Percentiles rank a stretch among this genome's conserved stretches.
Evolutionary conservation across 2,888 invertebrate species (phyloP).

Genomic region (Agonopterix heracliana): DNA sequence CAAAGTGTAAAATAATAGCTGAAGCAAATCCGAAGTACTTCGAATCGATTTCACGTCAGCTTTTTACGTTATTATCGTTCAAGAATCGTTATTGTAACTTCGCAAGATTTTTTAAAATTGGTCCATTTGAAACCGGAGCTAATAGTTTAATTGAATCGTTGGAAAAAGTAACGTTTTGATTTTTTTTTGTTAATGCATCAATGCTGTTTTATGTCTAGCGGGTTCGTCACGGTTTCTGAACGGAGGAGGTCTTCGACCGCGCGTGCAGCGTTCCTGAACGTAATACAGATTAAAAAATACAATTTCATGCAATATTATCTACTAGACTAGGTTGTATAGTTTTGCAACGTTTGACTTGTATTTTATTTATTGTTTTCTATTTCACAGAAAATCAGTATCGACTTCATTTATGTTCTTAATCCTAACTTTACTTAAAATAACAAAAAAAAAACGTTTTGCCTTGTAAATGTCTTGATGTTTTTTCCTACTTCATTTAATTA

Average conservation of each 20-base stretch:
- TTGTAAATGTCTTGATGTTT: too few species aligned
- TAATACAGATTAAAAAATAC: neutral
- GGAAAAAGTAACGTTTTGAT: conserved; percentile 16
- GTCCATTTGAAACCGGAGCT: conserved; percentile 14
- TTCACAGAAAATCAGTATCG: too few species aligned
- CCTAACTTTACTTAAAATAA: too few species aligned
- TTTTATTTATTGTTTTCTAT: too few species aligned
- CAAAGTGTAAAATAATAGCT: neutral
- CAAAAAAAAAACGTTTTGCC: too few species aligned
- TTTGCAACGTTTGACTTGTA: neutral
- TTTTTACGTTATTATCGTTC: too few species aligned
- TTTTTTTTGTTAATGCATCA: conserved; percentile 13
- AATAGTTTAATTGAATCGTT: conserved; percentile 18
- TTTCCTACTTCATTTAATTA: too few species aligned
- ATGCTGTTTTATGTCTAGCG: conserved; percentile 11
- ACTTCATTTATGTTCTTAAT: too few species aligned
- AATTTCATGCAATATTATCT: neutral
- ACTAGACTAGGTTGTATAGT: neutral
- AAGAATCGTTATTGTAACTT: neutral
- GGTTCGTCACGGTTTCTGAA: conserved; percentile 22
- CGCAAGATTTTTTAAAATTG: neutral
- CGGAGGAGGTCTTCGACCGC: conserved; percentile 25
- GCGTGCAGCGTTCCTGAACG: conserved; percentile 19
- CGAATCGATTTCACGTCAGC: too few species aligned
- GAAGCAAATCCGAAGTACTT: neutral